Conservation (phyloP, 2,797 vertebrate genomes). For the Aeoliscus strigatus region DNA sequence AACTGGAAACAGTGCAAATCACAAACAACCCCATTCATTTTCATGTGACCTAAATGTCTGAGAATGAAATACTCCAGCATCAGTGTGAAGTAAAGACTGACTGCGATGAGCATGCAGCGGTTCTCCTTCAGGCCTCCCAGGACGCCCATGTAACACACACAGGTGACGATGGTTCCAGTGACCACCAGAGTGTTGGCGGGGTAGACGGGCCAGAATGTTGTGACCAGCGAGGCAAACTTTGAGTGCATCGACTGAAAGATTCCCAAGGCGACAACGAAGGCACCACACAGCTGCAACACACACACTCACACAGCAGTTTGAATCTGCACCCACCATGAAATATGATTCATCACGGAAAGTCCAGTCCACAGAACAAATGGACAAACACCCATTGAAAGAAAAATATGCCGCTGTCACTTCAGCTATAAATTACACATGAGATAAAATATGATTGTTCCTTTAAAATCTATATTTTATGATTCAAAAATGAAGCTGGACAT, state of each 20-base stretch:
- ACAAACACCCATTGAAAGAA: too few species aligned
- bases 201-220: constrained; percentile 61
- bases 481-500: too few species aligned
- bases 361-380: too few species aligned
- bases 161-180: constrained; percentile 61
- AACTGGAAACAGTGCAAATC: constrained; percentile 43
- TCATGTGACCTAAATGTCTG: too few species aligned
- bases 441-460: too few species aligned
- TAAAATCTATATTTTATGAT: too few species aligned
- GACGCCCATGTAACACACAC: constrained; percentile 66
- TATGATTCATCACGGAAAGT: too few species aligned
- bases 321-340: too few species aligned
- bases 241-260: constrained; percentile 67
- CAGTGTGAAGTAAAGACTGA: constrained; percentile 45
- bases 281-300: constrained; percentile 54
- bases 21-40: constrained; percentile 1
- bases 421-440: too few species aligned
- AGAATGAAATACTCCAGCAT: too few species aligned
- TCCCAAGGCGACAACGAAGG: constrained; percentile 64
- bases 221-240: constrained; percentile 47
- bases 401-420: too few species aligned
- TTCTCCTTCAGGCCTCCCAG: constrained; percentile 66
- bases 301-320: too few species aligned
- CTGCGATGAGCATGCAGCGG: constrained; percentile 63
- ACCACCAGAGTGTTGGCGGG: constrained; percentile 65